Evolutionary conservation across 2,113 vertebrate genomes (phyloP), one percentile per base, ranked within the genome.

Genomic region (Copsychus sechellarum): DNA sequence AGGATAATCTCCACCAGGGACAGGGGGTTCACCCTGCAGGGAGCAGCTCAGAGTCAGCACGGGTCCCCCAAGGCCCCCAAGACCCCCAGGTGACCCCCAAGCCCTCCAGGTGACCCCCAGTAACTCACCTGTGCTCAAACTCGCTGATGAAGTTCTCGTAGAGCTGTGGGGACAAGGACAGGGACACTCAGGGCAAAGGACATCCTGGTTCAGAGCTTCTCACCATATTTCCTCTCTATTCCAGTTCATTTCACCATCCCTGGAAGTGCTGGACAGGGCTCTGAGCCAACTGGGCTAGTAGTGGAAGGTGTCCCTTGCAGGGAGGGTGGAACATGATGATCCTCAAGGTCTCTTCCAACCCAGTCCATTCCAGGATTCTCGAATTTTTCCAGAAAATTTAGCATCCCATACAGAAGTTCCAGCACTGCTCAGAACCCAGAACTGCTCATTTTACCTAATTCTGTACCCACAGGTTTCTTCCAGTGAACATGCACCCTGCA

Each of bases 91-190:
- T 16, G 21, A 12, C 26, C 17, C 48, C 58, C 36, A 36, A 33
- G 2, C 2, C 14, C 22, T 12, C 11, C 19, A 64, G 19, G 34
- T 29, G 34, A 8, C 19, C 5, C 42, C 15, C 66, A 31, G n/a
- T 9, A 38, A 47, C 94, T 98, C 97, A 99, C 99, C 99, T 99
- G 98, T 99, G 99, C 93, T 99, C 99, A 74, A 99, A 99, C 83
- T 99, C 99, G 58, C 98, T 98, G 97, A 99, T 97, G 97, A 99
- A 99, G 92, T 99, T 99, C 88, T 99, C 99, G 14, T 99, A 99
- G 24, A 99, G 98, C 99, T 99, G 98, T 4, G 5, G 77, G 77
- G 9, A 95, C 51, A 96, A 58, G 57, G 64, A 65, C 2, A 91
- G 1, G 4, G 3, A 56, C 26, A 48, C 47, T 93, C 38, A 96